Percentiles rank a stretch among this genome's conserved stretches.
phyloP scores from a whole-genome alignment of 1,140 invertebrate genomes.

The Papilio polyxenes region DNA sequence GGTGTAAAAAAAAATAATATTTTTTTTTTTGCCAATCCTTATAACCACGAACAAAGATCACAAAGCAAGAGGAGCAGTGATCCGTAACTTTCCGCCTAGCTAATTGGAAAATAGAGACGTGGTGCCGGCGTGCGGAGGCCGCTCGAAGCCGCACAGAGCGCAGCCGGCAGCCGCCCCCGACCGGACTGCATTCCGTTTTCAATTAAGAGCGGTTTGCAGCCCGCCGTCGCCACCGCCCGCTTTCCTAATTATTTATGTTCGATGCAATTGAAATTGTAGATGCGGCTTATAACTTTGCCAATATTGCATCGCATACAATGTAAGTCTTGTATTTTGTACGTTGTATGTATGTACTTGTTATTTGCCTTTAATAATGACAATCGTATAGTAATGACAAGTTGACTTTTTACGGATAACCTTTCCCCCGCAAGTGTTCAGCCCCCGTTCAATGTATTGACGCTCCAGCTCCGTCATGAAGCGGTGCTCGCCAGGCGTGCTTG shows the following conservation, averaged over 20 bases:
- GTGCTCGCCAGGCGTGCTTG: constrained; percentile 84
- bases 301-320: constrained; percentile 9
- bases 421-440: constrained; percentile 49
- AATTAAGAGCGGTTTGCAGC: constrained; percentile 36
- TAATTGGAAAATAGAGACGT: constrained; percentile 22
- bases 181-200: constrained; percentile 7
- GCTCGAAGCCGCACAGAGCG: not conserved
- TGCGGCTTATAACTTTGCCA: constrained; percentile 15
- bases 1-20: no score
- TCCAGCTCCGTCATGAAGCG: constrained; percentile 82
- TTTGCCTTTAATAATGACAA: no score
- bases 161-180: not conserved
- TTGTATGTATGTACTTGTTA: not conserved
- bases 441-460: constrained; percentile 83
- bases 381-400: not conserved
- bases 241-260: constrained; percentile 7
- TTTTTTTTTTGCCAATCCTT: not conserved
- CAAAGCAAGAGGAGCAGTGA: not conserved
- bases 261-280: constrained; percentile 7
- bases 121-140: not conserved
- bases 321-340: not conserved
- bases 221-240: not conserved
- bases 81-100: not conserved
- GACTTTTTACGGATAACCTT: constrained; percentile 52
- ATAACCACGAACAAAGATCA: not conserved